phyloP scores from a whole-genome alignment of 2,888 invertebrate species.

The Leptopilina drosophilae region DNA sequence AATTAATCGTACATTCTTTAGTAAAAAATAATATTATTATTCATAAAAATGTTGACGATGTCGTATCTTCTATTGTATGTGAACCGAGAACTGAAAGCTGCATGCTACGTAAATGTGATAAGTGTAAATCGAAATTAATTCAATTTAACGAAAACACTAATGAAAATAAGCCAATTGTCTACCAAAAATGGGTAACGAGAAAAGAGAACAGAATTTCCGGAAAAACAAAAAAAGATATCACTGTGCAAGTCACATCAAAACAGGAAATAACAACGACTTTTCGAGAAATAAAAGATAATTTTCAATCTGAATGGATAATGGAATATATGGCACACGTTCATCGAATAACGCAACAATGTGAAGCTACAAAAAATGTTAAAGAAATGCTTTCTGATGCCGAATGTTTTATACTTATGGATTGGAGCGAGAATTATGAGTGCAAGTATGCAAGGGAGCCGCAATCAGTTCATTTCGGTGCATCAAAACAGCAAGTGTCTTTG shows the following conservation, averaged over 20 bases:
- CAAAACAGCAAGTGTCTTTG: not conserved
- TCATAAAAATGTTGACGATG: too few species aligned
- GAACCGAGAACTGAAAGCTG: too few species aligned
- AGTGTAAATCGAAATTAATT: too few species aligned
- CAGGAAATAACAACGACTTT: too few species aligned
- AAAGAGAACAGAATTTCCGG: not conserved
- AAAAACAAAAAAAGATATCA: not conserved
- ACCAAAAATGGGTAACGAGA: not conserved
- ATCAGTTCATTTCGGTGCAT: conserved; percentile 14
- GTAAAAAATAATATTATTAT: too few species aligned
- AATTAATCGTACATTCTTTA: too few species aligned
- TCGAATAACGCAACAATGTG: not conserved
- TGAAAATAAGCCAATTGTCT: not conserved
- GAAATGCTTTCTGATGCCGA: not conserved
- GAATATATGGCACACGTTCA: not conserved
- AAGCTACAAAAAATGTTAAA: not conserved
- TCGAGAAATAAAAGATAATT: too few species aligned
- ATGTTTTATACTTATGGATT: not conserved
- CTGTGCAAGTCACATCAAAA: not conserved
- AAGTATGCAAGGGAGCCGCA: not conserved
- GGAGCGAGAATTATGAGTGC: conserved; percentile 1
- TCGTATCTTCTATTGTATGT: too few species aligned
- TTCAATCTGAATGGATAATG: not conserved
- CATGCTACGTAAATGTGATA: too few species aligned
- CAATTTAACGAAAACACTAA: too few species aligned